Conservation (phyloP, 2,888 invertebrate genomes). For the Embidobia sp. region DNA sequence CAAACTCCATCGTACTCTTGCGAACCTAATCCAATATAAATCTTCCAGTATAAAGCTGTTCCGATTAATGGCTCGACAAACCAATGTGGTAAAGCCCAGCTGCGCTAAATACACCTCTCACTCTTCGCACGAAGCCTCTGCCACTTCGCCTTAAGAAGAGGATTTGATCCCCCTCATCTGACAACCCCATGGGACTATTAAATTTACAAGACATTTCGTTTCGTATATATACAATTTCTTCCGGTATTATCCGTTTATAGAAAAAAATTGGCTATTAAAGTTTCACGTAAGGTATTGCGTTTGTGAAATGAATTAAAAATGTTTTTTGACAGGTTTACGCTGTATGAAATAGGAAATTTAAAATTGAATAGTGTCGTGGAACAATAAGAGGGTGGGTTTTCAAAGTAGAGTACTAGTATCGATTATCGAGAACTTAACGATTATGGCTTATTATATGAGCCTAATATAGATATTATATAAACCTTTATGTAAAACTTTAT, state of each 20-base stretch:
- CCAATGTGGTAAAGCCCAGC: constrained; percentile 76
- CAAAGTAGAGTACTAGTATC: too few species aligned
- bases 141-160: constrained; percentile 58
- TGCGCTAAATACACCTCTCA: constrained; percentile 68
- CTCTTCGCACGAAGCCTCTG: constrained; percentile 56
- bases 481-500: too few species aligned
- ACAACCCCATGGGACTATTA: constrained; percentile 52
- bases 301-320: too few species aligned
- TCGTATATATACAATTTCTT: constrained; percentile 16
- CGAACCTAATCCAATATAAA: constrained; percentile 78
- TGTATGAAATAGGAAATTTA: too few species aligned
- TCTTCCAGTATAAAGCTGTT: constrained; percentile 78
- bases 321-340: too few species aligned
- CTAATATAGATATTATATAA: too few species aligned
- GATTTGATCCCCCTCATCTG: constrained; percentile 57
- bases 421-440: too few species aligned
- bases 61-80: constrained; percentile 79
- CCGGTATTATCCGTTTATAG: constrained; percentile 16
- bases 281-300: too few species aligned
- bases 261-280: too few species aligned
- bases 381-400: too few species aligned
- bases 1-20: constrained; percentile 74
- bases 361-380: too few species aligned
- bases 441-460: too few species aligned
- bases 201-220: constrained; percentile 47